Evolutionary conservation across 64 coral and sea anemone genomes (phyloP), one percentile per base, ranked within the genome.

Genomic region (Acropora tenuis): DNA sequence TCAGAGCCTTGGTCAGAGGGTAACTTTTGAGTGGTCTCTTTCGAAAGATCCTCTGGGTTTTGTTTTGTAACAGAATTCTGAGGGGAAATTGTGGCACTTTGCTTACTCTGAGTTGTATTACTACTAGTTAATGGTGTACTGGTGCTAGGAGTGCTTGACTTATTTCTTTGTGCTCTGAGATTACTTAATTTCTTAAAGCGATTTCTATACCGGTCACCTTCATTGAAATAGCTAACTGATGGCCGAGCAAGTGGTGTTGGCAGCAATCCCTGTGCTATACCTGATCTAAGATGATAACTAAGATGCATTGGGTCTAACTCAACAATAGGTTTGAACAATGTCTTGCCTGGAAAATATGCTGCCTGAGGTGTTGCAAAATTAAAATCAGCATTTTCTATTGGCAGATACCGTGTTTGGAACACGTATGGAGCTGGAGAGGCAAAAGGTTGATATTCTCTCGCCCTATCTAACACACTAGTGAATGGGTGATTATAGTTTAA

Each of bases 101-200:
- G 75, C 20, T 4, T 78, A 47, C 10, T 78, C 3, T 48, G 43
- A n/a, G 10, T 48, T 78, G 43, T 18, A 48, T 30, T 30, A 30
- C 61, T 85, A 43, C 61, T 85, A 43, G 44, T 85, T 17, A 71
- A 18, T 20, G 81, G 60, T 47, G 81, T 69, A 48, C 42, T 84
- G 30, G 63, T 85, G 82, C 60, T 50, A n/a, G 43, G 3, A 78
- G 75, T 4, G 40, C 82, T 85, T 30, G 82, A 11, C 82, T 85
- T 69, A 15, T 48, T 71, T 85, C 63, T 85, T 10, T 58, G 82
- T 46, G 43, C 63, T 46, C 82, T 69, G 12, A 65, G 82, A 43
- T 85, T 69, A 71, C 63, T 72, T 85, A 85, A 48, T n/a, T 85
- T 85, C 63, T 85, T 85, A 85, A 85, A 85, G 16, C 82, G 82